These are phyloP conservation scores for Ispidina lecontei DNA, from an alignment of 2,797 vertebrate species.

Conservation along the genomic window DNA sequence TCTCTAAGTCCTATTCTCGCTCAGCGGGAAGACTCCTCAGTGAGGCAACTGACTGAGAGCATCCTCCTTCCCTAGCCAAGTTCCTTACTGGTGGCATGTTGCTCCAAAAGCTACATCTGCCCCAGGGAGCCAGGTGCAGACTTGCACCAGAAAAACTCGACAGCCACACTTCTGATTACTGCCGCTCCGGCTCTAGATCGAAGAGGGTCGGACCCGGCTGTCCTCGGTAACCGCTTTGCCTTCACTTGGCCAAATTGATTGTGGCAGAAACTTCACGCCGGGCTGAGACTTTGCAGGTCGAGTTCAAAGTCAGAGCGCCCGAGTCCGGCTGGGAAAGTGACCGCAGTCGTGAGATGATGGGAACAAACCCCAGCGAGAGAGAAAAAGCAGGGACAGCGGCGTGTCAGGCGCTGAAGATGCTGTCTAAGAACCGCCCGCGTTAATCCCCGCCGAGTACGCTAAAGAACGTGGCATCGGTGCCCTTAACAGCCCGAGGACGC, in stretches of 20 bases:
- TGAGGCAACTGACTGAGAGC: neutral
- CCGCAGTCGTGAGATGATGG: neutral
- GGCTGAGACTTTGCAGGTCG: neutral
- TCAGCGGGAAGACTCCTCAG: neutral
- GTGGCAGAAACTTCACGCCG: neutral
- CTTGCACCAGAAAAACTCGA: neutral
- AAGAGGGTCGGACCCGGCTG: neutral
- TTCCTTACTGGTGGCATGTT: neutral
- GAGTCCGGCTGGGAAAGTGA: neutral
- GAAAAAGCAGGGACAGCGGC: neutral
- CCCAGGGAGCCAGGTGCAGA: neutral
- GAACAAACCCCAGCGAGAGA: neutral
- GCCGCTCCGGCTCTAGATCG: neutral
- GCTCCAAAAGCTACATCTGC: neutral
- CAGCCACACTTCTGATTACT: neutral
- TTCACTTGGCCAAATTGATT: rapidly evolving
- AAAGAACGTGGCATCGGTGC: rapidly evolving
- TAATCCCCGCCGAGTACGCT: rapidly evolving
- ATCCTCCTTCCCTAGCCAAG: neutral
- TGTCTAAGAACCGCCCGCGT: neutral
- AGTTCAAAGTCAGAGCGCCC: neutral
- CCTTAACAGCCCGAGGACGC: neutral
- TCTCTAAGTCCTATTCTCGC: neutral
- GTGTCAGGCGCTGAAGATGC: neutral
- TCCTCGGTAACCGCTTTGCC: neutral